Evolutionary conservation across 2,888 invertebrate genomes (phyloP), one percentile per base, ranked within the genome.

Genomic region (Tyria jacobaeae): DNA sequence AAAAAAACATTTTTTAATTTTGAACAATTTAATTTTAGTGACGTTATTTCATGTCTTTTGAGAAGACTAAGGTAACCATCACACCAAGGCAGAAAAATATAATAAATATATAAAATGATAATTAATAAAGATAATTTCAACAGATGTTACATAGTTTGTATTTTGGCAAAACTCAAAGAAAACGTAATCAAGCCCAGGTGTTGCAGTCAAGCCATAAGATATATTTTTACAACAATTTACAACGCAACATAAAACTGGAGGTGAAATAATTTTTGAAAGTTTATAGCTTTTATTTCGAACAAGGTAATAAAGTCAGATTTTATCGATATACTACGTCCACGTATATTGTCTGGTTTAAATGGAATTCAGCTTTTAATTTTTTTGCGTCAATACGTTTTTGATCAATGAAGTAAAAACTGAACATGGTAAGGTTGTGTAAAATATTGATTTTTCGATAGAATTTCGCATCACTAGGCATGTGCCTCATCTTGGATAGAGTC

Each of bases 401-500:
- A 44, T 35, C 24, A n/a, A n/a, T n/a, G n/a, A n/a, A n/a, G n/a
- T n/a, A n/a, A n/a, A n/a, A n/a, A n/a, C n/a, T n/a, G n/a, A n/a
- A n/a, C n/a, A n/a, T n/a, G n/a, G n/a, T n/a, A n/a, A n/a, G n/a
- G n/a, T 3, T 44, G 44, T 1, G n/a, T 12, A 15, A 15, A 21
- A 51, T 50, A 59, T 63, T 47, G 58, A 56, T 51, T 49, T 55
- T 14, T 24, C 37, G 15, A 55, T 47, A 53, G 3, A 2, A 31
- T 57, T 24, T 58, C 62, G 9, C 67, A 39, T 7, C 74, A 54
- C 70, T 64, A 57, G 37, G 9, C 10, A 35, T 31, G 51, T 54
- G 57, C 35, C 64, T 57, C 53, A 48, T 63, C 54, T 84, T 86
- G 86, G 85, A 84, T 68, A 62, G 64, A 74, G 76, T 82, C 86